phyloP scores from a whole-genome alignment of 2,113 vertebrate genomes.

The Otus sunia region DNA sequence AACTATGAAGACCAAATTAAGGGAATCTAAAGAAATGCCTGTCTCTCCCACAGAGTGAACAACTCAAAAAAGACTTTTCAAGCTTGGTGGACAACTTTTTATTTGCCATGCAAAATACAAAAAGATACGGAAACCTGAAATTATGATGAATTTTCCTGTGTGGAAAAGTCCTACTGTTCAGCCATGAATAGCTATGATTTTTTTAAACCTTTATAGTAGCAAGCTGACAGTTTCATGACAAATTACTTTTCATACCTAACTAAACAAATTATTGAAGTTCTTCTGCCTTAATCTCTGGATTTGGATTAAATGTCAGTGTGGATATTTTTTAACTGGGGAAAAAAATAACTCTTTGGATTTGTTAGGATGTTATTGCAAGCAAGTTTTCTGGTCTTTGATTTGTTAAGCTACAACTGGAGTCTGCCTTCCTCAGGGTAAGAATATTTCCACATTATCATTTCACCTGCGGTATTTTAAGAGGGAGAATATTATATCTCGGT shows the following conservation, averaged over 20 bases:
- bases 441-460: constrained; percentile 60
- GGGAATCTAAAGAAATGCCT: constrained; percentile 23
- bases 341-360: constrained; percentile 63
- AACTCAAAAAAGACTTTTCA: not conserved
- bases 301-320: constrained; percentile 54
- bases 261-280: constrained; percentile 61
- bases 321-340: constrained; percentile 59
- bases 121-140: constrained; percentile 41
- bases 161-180: constrained; percentile 43
- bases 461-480: constrained; percentile 42
- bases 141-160: constrained; percentile 46
- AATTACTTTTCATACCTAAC: constrained; percentile 58
- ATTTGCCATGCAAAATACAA: constrained; percentile 42
- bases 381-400: constrained; percentile 76
- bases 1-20: constrained; percentile 45
- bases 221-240: constrained; percentile 59
- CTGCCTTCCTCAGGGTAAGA: constrained; percentile 76
- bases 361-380: constrained; percentile 75
- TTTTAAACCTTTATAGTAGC: constrained; percentile 43
- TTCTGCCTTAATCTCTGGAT: constrained; percentile 55
- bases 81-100: constrained; percentile 49
- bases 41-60: constrained; percentile 26
- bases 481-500: not conserved
- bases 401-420: constrained; percentile 74
- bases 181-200: constrained; percentile 31